Percentiles rank a stretch among this genome's conserved stretches.
phyloP scores from a whole-genome alignment of 1,140 invertebrate species.

The Homarus americanus region DNA sequence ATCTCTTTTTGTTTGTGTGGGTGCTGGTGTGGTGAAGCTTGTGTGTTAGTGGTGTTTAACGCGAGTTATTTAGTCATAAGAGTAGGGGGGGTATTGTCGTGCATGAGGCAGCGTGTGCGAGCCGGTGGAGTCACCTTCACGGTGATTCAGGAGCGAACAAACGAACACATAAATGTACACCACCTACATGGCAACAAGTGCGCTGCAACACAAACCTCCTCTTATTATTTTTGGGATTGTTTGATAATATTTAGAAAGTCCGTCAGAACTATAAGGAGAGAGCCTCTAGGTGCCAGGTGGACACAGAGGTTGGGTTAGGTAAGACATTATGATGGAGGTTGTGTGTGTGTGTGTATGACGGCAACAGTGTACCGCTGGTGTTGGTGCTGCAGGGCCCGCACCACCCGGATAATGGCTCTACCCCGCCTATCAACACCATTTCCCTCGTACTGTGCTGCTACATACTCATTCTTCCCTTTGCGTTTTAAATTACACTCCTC shows the following conservation, averaged over 20 bases:
- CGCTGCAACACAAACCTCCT: neutral
- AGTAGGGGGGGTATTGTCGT: neutral
- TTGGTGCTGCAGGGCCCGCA: neutral
- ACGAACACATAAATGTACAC: neutral
- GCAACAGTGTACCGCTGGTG: neutral
- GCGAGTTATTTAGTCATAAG: neutral
- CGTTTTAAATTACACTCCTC: neutral
- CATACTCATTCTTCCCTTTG: neutral
- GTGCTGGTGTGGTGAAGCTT: neutral
- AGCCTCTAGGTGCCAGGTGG: neutral
- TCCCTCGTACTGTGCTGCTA: neutral
- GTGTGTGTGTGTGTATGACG: no score
- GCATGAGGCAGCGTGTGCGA: neutral
- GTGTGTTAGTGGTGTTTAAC: neutral
- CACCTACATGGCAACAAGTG: conserved; percentile 8
- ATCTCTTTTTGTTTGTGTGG: no score
- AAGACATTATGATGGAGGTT: neutral
- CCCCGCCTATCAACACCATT: neutral
- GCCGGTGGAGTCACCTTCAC: conserved; percentile 23
- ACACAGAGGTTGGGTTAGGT: neutral
- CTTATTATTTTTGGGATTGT: neutral
- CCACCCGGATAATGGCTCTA: neutral
- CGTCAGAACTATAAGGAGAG: neutral
- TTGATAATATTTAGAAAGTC: neutral
- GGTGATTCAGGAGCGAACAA: neutral